phyloP scores from a whole-genome alignment of 2,888 invertebrate genomes.

The Spialia ferax region DNA sequence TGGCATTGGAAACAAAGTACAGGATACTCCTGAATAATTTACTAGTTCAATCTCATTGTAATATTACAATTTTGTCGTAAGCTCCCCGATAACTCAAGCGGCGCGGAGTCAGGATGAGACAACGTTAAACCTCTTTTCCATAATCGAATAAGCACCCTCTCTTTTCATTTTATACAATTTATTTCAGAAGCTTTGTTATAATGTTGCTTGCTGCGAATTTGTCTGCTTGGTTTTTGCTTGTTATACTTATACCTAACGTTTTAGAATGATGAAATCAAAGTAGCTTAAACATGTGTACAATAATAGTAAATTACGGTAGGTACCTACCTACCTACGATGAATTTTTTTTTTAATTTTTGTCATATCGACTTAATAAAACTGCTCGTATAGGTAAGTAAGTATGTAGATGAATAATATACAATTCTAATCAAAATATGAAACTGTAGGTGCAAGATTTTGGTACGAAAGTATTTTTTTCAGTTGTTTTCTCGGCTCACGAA shows the following conservation, averaged over 20 bases:
- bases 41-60: slow-evolving; percentile 35
- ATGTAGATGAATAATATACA: no score
- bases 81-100: slow-evolving; percentile 27
- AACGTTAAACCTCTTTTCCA: slow-evolving; percentile 38
- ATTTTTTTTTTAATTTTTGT: no score
- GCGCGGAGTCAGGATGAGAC: slow-evolving; percentile 15
- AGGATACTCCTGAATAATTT: slow-evolving; percentile 30
- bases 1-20: slow-evolving; percentile 11
- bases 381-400: no score
- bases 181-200: slow-evolving; percentile 1
- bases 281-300: no score
- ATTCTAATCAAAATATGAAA: no score
- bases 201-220: background rate
- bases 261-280: no score
- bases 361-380: no score
- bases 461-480: background rate
- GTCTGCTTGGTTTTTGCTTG: background rate
- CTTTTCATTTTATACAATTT: slow-evolving; percentile 27
- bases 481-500: background rate
- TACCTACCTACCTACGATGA: no score
- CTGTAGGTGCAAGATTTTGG: background rate
- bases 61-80: slow-evolving; percentile 30
- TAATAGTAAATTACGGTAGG: no score
- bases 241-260: no score
- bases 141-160: slow-evolving; percentile 33